These are phyloP conservation scores for Thunnus thynnus DNA, from an alignment of 2,113 vertebrate species.

Conservation along the genomic window DNA sequence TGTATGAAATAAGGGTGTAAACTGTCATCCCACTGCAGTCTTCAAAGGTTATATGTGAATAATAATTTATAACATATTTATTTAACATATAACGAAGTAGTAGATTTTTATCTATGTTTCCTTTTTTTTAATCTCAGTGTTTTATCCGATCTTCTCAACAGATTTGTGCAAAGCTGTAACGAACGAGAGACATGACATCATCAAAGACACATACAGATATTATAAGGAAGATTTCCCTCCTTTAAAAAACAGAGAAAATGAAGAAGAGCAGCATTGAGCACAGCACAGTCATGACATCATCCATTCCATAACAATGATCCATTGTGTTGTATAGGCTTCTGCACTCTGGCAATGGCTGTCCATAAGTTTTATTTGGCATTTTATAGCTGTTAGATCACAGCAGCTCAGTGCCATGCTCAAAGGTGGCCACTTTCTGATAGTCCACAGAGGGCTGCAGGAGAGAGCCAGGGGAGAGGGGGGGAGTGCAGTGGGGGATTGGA, in stretches of 20 bases:
- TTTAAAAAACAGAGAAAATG: constrained; percentile 59
- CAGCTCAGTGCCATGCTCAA: constrained; percentile 76
- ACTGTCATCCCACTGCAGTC: background rate
- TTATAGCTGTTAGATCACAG: constrained; percentile 88
- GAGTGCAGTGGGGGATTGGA: background rate
- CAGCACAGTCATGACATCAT: constrained; percentile 81
- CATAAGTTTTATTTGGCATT: constrained; percentile 87
- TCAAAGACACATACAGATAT: constrained; percentile 72
- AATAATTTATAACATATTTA: background rate
- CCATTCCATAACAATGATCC: constrained; percentile 86
- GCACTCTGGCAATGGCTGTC: constrained; percentile 79
- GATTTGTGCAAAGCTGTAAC: constrained; percentile 18
- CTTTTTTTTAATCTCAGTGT: background rate
- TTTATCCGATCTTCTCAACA: background rate
- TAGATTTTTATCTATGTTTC: background rate
- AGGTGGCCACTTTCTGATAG: constrained; percentile 75
- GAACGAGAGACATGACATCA: constrained; percentile 79
- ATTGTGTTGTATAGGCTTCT: constrained; percentile 80
- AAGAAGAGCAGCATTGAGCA: constrained; percentile 65
- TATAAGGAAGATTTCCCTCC: constrained; percentile 66
- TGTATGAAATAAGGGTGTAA: background rate
- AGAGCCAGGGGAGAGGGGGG: background rate
- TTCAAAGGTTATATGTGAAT: background rate
- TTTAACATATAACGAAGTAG: background rate
- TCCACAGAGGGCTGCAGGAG: constrained; percentile 49